Percentiles rank a stretch among this genome's conserved stretches.
Conservation (phyloP, 2,888 invertebrate genomes). For the Andrena hattorfiana region DNA sequence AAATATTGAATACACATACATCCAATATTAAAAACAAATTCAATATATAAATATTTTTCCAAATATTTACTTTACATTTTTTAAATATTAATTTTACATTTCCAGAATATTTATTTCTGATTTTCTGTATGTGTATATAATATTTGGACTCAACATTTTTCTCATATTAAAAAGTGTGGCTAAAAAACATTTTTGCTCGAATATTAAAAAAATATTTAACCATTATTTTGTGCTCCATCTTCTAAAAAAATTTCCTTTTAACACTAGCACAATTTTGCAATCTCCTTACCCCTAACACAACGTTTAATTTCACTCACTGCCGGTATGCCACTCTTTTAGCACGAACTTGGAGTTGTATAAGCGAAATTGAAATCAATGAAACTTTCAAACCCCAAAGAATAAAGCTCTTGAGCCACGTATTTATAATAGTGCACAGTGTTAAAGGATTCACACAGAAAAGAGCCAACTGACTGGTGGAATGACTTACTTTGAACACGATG, state of each 20-base stretch:
- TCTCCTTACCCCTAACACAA: neutral
- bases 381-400: neutral
- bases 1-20: no score
- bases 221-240: no score
- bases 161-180: no score
- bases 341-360: neutral
- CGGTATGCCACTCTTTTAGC: neutral
- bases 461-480: neutral
- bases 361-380: neutral
- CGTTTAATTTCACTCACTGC: neutral
- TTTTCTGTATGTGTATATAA: no score
- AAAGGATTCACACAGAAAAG: neutral
- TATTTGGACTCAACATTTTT: no score
- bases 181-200: no score
- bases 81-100: no score
- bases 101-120: no score
- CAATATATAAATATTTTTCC: no score
- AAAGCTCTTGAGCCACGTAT: neutral
- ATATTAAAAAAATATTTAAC: no score
- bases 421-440: neutral
- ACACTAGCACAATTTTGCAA: neutral
- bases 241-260: neutral
- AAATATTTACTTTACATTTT: no score
- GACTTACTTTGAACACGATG: constrained; percentile 17
- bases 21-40: no score